Conservation (phyloP, 2,888 invertebrate genomes). For the Coenonympha arcania region DNA sequence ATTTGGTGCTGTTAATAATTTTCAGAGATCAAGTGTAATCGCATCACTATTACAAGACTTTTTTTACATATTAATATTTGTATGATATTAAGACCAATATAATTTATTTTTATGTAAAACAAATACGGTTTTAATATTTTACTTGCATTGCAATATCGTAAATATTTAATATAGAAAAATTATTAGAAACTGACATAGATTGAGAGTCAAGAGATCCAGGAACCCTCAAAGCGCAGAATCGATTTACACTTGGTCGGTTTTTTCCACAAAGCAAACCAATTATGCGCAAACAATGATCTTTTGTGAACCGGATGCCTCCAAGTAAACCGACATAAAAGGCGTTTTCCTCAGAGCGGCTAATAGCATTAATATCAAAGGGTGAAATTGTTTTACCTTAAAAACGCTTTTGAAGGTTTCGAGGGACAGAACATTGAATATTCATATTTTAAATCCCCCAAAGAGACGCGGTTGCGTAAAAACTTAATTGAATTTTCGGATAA, state of each 20-base stretch:
- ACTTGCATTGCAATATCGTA: not conserved
- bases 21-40: too few species aligned
- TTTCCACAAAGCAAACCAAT: not conserved
- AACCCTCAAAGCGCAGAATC: too few species aligned
- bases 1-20: too few species aligned
- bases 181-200: too few species aligned
- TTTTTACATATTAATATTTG: too few species aligned
- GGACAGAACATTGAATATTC: slow-evolving; percentile 7
- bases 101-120: too few species aligned
- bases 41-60: too few species aligned
- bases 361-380: slow-evolving; percentile 7
- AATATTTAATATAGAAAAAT: not conserved
- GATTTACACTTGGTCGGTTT: not conserved
- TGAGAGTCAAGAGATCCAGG: too few species aligned
- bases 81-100: too few species aligned
- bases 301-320: not conserved
- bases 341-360: slow-evolving; percentile 1
- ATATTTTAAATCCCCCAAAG: slow-evolving; percentile 7
- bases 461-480: slow-evolving; percentile 3
- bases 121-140: too few species aligned
- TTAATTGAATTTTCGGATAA: slow-evolving; percentile 9
- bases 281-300: slow-evolving; percentile 2
- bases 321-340: slow-evolving; percentile 5
- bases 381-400: slow-evolving; percentile 8
- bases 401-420: slow-evolving; percentile 3